Conservation (phyloP, 2,113 vertebrate genomes). For the Python bivittatus region DNA sequence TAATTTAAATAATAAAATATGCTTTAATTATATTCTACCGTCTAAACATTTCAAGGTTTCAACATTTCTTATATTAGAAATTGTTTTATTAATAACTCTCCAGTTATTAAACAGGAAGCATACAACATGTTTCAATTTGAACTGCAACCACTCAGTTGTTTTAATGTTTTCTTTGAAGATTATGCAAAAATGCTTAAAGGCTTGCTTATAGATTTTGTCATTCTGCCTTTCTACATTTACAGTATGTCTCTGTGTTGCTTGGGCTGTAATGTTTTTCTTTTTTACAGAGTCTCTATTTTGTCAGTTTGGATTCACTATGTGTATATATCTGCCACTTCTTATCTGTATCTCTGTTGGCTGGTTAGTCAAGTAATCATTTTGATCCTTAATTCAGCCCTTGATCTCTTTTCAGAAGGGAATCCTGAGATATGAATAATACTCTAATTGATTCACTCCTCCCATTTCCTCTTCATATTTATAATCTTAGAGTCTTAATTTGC, state of each 20-base stretch:
- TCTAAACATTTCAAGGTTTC: slow-evolving; percentile 31
- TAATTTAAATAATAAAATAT: slow-evolving; percentile 41
- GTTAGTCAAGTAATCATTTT: slow-evolving; percentile 49
- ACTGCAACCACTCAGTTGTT: slow-evolving; percentile 9
- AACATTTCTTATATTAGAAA: slow-evolving; percentile 22
- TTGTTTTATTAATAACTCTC: slow-evolving; percentile 42
- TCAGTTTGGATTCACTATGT: slow-evolving; percentile 35
- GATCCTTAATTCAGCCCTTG: slow-evolving; percentile 48
- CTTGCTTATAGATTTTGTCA: slow-evolving; percentile 33
- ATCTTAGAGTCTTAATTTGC: slow-evolving; percentile 25
- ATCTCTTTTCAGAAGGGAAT: slow-evolving; percentile 51
- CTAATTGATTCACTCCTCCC: slow-evolving; percentile 44
- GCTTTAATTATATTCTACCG: slow-evolving; percentile 28
- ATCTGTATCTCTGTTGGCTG: slow-evolving; percentile 39
- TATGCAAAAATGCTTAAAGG: not conserved
- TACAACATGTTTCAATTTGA: slow-evolving; percentile 38
- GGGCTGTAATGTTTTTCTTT: slow-evolving; percentile 38
- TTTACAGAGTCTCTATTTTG: slow-evolving; percentile 34
- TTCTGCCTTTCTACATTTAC: not conserved
- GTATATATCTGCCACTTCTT: slow-evolving; percentile 18
- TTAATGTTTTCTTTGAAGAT: not conserved
- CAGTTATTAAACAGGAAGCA: slow-evolving; percentile 35
- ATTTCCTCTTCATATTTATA: slow-evolving; percentile 42
- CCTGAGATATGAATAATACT: slow-evolving; percentile 36
- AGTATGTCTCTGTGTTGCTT: slow-evolving; percentile 10